Percentiles rank a stretch among this genome's conserved stretches.
Evolutionary conservation across 2,797 vertebrate genomes (phyloP).

Genomic region (Halcyon smyrnensis): DNA sequence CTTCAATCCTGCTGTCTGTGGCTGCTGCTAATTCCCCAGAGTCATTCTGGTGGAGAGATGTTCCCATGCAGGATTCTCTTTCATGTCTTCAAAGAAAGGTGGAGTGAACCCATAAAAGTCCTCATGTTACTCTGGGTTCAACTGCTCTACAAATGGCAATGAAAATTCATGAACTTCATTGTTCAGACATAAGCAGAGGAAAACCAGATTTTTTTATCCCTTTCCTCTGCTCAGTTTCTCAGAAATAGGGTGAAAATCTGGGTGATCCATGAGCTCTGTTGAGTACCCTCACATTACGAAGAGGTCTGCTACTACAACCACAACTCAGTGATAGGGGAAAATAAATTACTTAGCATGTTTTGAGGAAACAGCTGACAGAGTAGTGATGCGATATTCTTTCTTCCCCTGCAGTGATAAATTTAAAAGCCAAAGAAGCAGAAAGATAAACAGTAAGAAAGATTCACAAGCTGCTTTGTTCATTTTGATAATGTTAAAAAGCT

Average conservation of each 20-base stretch:
- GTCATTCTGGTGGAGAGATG: neutral
- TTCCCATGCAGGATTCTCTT: neutral
- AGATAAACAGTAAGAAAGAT: neutral
- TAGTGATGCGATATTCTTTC: neutral
- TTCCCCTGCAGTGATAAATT: neutral
- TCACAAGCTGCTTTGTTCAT: neutral
- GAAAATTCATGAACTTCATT: neutral
- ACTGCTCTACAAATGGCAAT: neutral
- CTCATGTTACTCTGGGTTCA: neutral
- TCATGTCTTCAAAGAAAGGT: neutral
- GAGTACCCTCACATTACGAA: neutral
- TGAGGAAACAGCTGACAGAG: slow-evolving; percentile 4
- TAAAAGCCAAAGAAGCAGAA: neutral
- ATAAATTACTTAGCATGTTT: neutral
- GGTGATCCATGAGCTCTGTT: neutral
- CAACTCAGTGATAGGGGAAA: neutral
- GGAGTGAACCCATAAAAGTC: accelerated
- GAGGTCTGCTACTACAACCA: neutral
- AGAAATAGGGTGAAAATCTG: neutral
- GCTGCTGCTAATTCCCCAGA: neutral
- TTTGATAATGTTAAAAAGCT: neutral
- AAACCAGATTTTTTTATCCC: neutral
- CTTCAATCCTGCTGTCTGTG: neutral
- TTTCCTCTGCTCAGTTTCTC: neutral
- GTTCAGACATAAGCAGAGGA: neutral